These are phyloP conservation scores for Catalaphyllia jardinei DNA, from an alignment of 64 coral and sea anemone genomes.

Conservation along the genomic window DNA sequence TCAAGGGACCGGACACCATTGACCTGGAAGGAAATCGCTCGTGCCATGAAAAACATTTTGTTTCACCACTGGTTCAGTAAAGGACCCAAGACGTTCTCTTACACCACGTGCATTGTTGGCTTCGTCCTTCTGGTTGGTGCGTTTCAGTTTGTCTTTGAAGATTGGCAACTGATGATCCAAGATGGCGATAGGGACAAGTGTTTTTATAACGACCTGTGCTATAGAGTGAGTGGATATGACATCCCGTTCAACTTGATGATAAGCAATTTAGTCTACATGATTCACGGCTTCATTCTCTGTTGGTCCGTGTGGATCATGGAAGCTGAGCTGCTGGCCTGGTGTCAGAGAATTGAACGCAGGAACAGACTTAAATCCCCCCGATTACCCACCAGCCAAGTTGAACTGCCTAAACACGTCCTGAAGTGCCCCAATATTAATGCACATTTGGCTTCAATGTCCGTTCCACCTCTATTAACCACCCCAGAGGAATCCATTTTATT, in stretches of 20 bases:
- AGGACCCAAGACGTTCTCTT: constrained; percentile 61
- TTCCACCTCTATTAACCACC: constrained; percentile 14
- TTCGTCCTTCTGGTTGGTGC: constrained; percentile 64
- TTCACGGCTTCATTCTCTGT: constrained; percentile 73
- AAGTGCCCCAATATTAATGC: constrained; percentile 24
- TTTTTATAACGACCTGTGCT: constrained; percentile 70
- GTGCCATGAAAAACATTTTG: constrained; percentile 36
- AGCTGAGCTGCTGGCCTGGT: constrained; percentile 53
- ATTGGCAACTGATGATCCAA: constrained; percentile 26
- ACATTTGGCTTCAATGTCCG: constrained; percentile 33
- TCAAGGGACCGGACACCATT: background rate
- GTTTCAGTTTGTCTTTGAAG: constrained; percentile 62
- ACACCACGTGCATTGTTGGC: constrained; percentile 68
- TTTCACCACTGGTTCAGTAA: constrained; percentile 51
- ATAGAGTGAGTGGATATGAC: constrained; percentile 48
- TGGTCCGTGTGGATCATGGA: constrained; percentile 74
- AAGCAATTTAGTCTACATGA: constrained; percentile 82
- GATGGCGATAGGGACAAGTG: constrained; percentile 42
- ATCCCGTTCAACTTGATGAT: constrained; percentile 89
- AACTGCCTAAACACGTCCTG: constrained; percentile 28
- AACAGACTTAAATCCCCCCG: background rate
- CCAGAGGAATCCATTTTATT: background rate
- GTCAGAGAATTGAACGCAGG: constrained; percentile 6
- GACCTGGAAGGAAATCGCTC: constrained; percentile 3
- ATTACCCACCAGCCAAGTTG: constrained; percentile 4